These are phyloP conservation scores for Eledona agricola DNA, from an alignment of 2,888 invertebrate genomes.

Conservation along the genomic window DNA sequence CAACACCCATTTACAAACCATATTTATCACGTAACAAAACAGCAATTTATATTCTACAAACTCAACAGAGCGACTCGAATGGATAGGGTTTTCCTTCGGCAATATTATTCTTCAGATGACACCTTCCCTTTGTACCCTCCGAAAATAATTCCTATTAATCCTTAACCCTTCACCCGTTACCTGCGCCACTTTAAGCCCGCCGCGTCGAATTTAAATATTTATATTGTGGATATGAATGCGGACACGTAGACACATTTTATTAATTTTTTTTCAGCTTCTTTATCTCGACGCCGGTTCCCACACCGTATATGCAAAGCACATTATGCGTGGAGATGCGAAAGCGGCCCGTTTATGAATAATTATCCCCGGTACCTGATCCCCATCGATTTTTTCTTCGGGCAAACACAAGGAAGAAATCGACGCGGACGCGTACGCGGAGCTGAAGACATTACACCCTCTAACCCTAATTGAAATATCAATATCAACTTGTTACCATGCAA, in stretches of 20 bases:
- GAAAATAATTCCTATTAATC: conserved; percentile 50
- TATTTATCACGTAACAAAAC: conserved; percentile 47
- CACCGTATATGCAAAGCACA: conserved; percentile 31
- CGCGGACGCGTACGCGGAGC: conserved; percentile 4
- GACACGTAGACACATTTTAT: conserved; percentile 32
- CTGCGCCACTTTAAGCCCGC: conserved; percentile 37
- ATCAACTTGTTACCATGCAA: conserved; percentile 37
- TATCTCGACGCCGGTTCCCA: conserved; percentile 25
- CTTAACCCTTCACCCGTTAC: conserved; percentile 45
- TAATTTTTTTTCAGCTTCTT: conserved; percentile 28
- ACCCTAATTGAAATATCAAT: conserved; percentile 40
- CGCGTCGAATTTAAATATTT: conserved; percentile 41
- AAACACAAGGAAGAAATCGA: not conserved
- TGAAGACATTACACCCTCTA: conserved; percentile 32
- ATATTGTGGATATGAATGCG: conserved; percentile 29
- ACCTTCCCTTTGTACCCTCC: conserved; percentile 52
- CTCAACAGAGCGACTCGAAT: conserved; percentile 50
- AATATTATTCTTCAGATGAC: conserved; percentile 44
- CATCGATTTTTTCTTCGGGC: not conserved
- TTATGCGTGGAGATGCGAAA: conserved; percentile 17
- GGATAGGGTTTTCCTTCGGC: conserved; percentile 45
- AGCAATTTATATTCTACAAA: conserved; percentile 50
- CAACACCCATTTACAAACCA: conserved; percentile 44
- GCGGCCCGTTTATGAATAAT: conserved; percentile 13
- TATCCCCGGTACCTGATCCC: not conserved